Percentiles rank a stretch among this genome's conserved stretches.
These are phyloP conservation scores for Crioceris asparagi DNA, from an alignment of 2,888 invertebrate genomes.

Conservation along the genomic window DNA sequence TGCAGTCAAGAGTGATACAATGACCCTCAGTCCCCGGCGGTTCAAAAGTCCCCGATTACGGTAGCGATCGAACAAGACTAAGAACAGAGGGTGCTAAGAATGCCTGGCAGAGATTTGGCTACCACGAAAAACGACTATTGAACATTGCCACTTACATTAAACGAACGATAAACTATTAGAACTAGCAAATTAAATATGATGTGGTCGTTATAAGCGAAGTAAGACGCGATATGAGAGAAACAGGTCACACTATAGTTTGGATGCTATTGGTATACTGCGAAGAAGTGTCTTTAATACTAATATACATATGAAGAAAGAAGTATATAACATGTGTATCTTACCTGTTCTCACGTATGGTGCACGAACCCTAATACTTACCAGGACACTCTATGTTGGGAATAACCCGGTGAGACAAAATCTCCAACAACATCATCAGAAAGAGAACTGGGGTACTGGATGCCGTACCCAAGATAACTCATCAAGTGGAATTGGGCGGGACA, in stretches of 20 bases:
- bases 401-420: too few relatives aligned
- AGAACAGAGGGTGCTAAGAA: conserved; percentile 3
- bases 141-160: background rate
- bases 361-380: too few relatives aligned
- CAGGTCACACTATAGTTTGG: background rate
- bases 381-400: too few relatives aligned
- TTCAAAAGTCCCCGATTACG: conserved; percentile 3
- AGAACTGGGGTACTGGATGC: too few relatives aligned
- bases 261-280: background rate
- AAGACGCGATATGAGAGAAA: conserved; percentile 1
- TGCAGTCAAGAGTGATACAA: conserved; percentile 1
- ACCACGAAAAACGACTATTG: conserved; percentile 3
- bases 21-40: background rate
- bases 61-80: conserved; percentile 2
- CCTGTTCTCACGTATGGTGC: too few relatives aligned
- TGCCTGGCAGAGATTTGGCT: conserved; percentile 1
- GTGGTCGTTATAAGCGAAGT: conserved; percentile 1
- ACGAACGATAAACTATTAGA: conserved; percentile 1
- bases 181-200: background rate
- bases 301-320: background rate
- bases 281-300: background rate
- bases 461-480: too few relatives aligned
- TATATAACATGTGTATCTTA: background rate
- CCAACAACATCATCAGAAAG: too few relatives aligned
- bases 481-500: too few relatives aligned